phyloP scores from a whole-genome alignment of 2,113 vertebrate genomes.

The Lathamus discolor region DNA sequence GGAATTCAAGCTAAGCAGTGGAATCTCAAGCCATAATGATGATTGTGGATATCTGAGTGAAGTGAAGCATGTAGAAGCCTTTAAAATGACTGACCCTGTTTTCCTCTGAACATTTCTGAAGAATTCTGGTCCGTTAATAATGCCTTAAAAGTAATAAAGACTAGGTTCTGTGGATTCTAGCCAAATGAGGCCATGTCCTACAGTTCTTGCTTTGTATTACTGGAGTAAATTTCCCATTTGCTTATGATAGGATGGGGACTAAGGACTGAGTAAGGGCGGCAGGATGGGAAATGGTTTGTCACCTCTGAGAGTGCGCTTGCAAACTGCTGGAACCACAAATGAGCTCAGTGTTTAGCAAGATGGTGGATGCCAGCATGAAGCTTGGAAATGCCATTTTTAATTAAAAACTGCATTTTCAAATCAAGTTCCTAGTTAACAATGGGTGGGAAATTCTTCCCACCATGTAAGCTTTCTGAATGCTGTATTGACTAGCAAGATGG shows the following conservation, averaged over 20 bases:
- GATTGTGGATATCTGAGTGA: not conserved
- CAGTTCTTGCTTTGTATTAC: slow-evolving; percentile 38
- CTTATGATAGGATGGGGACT: not conserved
- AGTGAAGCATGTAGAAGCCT: slow-evolving; percentile 24
- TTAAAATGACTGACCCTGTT: slow-evolving; percentile 8
- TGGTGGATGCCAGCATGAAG: slow-evolving; percentile 56
- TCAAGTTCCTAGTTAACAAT: slow-evolving; percentile 38
- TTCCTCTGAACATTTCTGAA: slow-evolving; percentile 12
- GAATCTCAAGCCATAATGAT: not conserved
- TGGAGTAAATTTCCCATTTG: not conserved
- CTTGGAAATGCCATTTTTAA: slow-evolving; percentile 65
- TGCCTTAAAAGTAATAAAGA: slow-evolving; percentile 37
- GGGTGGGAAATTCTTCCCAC: slow-evolving; percentile 62
- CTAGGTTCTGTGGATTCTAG: not conserved
- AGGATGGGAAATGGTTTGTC: slow-evolving; percentile 29
- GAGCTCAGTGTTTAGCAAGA: slow-evolving; percentile 63
- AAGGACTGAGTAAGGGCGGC: not conserved
- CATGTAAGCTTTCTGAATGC: slow-evolving; percentile 46
- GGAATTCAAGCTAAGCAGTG: not conserved
- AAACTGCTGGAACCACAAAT: slow-evolving; percentile 57
- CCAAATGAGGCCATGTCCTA: slow-evolving; percentile 22
- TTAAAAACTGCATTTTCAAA: slow-evolving; percentile 60
- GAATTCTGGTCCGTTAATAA: slow-evolving; percentile 11
- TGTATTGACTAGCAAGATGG: slow-evolving; percentile 46
- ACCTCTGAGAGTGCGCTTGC: not conserved